These are phyloP conservation scores for Phasia obesa DNA, from an alignment of 2,888 invertebrate genomes.

Conservation along the genomic window DNA sequence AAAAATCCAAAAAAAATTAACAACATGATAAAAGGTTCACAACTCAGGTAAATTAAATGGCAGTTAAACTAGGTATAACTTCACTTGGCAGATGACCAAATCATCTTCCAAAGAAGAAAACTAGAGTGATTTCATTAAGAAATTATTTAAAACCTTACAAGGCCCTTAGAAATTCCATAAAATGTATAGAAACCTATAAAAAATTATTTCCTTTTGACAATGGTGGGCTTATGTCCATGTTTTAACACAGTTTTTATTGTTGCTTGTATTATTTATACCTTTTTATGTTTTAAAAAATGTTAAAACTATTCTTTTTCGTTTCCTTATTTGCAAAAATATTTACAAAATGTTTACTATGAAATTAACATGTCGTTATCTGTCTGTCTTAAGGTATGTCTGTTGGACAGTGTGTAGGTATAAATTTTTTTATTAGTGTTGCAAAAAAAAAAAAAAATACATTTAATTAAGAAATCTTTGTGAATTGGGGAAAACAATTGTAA, in stretches of 20 bases:
- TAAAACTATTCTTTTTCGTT: conserved; percentile 29
- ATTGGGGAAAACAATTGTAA: conserved; percentile 45
- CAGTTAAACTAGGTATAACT: too few relatives aligned
- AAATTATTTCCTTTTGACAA: neutral
- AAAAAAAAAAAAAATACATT: conserved; percentile 58
- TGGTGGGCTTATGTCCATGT: neutral
- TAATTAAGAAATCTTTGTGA: conserved; percentile 64
- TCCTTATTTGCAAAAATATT: conserved; percentile 55
- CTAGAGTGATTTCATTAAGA: too few relatives aligned
- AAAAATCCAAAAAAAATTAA: too few relatives aligned
- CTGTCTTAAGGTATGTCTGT: conserved; percentile 6
- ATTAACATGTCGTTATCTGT: conserved; percentile 35
- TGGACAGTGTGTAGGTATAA: neutral
- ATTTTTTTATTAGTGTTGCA: conserved; percentile 10
- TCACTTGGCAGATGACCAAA: too few relatives aligned
- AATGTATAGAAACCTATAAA: neutral
- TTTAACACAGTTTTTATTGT: neutral
- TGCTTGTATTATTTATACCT: neutral
- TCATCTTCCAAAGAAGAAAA: too few relatives aligned
- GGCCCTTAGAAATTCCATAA: neutral
- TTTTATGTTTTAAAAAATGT: neutral
- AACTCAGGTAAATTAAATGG: too few relatives aligned
- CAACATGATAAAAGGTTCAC: too few relatives aligned
- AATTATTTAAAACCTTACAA: too few relatives aligned
- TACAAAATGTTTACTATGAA: conserved; percentile 25